Evolutionary conservation across 2,797 vertebrate genomes (phyloP).

Genomic region (Knipowitschia caucasica): DNA sequence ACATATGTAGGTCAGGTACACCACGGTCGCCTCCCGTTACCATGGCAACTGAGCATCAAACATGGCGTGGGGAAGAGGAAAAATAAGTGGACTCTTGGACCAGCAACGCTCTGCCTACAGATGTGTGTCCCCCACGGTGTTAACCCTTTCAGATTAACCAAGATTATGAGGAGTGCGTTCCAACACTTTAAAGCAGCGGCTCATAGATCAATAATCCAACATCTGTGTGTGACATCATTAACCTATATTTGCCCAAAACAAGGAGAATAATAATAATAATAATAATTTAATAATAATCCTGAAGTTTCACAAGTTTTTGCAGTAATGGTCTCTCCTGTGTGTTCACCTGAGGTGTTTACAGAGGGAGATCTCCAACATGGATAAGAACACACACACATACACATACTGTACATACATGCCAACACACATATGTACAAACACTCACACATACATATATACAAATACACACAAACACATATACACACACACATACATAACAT

Average conservation of each 20-base stretch:
- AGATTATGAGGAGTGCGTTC: conserved; percentile 32
- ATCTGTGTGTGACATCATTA: conserved; percentile 30
- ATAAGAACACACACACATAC: conserved; percentile 23
- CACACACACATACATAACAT: neutral
- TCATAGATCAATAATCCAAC: conserved; percentile 58
- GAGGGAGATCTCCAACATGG: conserved; percentile 54
- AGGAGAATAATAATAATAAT: too few relatives aligned
- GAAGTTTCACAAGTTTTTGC: conserved; percentile 19
- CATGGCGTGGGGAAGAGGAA: conserved; percentile 48
- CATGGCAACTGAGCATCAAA: conserved; percentile 79
- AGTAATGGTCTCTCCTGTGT: conserved; percentile 3
- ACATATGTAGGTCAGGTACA: conserved; percentile 80
- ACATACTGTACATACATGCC: too few relatives aligned
- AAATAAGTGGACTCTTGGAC: conserved; percentile 35
- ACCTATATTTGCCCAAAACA: conserved; percentile 43
- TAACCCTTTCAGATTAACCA: conserved; percentile 45
- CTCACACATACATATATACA: too few relatives aligned
- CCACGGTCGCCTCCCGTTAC: conserved; percentile 62
- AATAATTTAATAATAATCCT: conserved; percentile 17
- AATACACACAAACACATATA: too few relatives aligned
- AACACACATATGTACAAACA: too few relatives aligned
- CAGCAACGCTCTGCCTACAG: conserved; percentile 21
- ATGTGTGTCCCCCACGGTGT: conserved; percentile 35
- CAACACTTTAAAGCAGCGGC: neutral
- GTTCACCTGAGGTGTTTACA: conserved; percentile 45